Conservation (phyloP, 2,888 invertebrate species). For the Agrenia bidenticulata region DNA sequence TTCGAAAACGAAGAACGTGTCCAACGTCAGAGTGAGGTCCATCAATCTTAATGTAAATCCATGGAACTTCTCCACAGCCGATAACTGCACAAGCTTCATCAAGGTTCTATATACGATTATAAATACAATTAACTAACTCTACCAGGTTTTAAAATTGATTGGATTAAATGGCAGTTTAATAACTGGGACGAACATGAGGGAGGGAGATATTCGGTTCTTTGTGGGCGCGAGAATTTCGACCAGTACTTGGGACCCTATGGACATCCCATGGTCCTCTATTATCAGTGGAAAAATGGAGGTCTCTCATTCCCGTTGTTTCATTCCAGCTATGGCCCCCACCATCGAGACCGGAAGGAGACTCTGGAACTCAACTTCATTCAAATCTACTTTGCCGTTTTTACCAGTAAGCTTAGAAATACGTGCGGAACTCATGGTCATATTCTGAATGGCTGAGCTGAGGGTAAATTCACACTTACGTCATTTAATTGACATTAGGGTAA, state of each 20-base stretch:
- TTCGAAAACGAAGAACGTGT: background rate
- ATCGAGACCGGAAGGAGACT: constrained; percentile 22
- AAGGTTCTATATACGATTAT: constrained; percentile 23
- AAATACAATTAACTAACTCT: background rate
- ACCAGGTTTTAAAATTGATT: no score
- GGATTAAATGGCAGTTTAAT: constrained; percentile 16
- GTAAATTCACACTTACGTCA: no score
- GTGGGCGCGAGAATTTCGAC: constrained; percentile 42
- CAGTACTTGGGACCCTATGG: constrained; percentile 34
- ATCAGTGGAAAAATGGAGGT: constrained; percentile 32
- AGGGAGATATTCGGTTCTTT: constrained; percentile 32
- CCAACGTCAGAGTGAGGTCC: constrained; percentile 32
- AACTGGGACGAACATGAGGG: constrained; percentile 30
- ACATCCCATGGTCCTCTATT: constrained; percentile 44
- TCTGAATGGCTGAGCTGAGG: no score
- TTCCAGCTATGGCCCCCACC: constrained; percentile 29
- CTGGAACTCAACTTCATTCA: constrained; percentile 41
- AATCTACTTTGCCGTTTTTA: constrained; percentile 34
- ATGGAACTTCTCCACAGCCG: constrained; percentile 40
- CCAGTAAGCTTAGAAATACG: constrained; percentile 19
- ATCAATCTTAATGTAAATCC: constrained; percentile 35
- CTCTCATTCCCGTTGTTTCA: constrained; percentile 44
- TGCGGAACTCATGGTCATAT: background rate
- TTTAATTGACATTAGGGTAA: no score
- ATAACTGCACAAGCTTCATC: constrained; percentile 35